Conservation (phyloP, 1,140 invertebrate genomes). For the Aphelenchoides fujianensis region DNA sequence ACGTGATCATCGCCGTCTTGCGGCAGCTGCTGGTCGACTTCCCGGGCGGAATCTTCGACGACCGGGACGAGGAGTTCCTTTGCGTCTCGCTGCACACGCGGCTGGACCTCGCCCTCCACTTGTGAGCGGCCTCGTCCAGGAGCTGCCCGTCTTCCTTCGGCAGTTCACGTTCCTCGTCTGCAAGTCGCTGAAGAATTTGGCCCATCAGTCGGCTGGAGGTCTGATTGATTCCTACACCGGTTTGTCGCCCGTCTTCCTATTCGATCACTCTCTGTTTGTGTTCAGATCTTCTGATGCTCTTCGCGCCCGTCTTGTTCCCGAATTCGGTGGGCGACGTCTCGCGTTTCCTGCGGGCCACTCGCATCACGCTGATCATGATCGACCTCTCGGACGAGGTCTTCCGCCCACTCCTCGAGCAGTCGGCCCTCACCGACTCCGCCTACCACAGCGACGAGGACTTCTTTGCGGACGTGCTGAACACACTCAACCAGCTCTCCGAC, state of each 20-base stretch:
- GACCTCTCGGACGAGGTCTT: slow-evolving; percentile 44
- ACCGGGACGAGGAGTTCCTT: slow-evolving; percentile 36
- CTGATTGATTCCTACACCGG: slow-evolving; percentile 46
- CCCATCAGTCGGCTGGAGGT: slow-evolving; percentile 26
- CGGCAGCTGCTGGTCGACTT: slow-evolving; percentile 40
- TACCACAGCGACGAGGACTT: slow-evolving; percentile 44
- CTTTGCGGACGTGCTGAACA: slow-evolving; percentile 27
- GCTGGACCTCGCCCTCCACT: slow-evolving; percentile 38
- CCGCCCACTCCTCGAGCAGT: slow-evolving; percentile 26
- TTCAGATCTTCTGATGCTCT: slow-evolving; percentile 42
- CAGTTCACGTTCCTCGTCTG: slow-evolving; percentile 48
- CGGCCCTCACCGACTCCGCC: slow-evolving; percentile 32
- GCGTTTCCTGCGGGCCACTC: slow-evolving; percentile 38
- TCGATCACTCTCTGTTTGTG: background rate
- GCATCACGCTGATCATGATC: slow-evolving; percentile 36
- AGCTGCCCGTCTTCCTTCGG: slow-evolving; percentile 34
- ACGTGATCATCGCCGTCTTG: slow-evolving; percentile 36
- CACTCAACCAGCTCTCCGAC: slow-evolving; percentile 9
- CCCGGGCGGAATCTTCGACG: slow-evolving; percentile 41
- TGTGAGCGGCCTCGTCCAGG: slow-evolving; percentile 36
- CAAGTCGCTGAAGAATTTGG: slow-evolving; percentile 33
- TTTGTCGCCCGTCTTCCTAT: slow-evolving; percentile 1
- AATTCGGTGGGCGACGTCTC: slow-evolving; percentile 40
- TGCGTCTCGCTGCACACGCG: slow-evolving; percentile 28
- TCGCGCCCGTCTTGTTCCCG: slow-evolving; percentile 44